Evolutionary conservation across 2,113 vertebrate genomes (phyloP), one percentile per base, ranked within the genome.

Genomic region (Oxyruncus cristatus): DNA sequence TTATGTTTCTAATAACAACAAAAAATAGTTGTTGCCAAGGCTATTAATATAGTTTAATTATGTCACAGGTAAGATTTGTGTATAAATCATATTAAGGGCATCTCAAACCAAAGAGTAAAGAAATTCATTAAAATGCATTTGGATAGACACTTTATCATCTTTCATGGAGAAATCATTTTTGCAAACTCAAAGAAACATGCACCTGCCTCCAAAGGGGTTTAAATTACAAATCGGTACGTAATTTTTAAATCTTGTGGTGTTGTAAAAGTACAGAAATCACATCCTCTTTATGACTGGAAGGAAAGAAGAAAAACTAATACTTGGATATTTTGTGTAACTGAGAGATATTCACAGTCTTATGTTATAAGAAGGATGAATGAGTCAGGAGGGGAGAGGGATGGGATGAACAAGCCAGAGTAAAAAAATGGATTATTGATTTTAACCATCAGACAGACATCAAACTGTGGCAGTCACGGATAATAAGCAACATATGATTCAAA

Each of bases 401-500:
- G 70, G 50, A 86, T 52, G 63, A 71, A 78, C 14, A 95, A 93
- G 26, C 26, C 42, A 50, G 85, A 79, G 37, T 7, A 58, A 47
- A 67, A 94, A 96, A 91, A 82, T 5, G 62, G 71, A 90, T 90
- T 71, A 74, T 79, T 74, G 95, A 78, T 91, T 96, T 92, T 89
- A 72, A 50, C 39, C 78, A 82, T 55, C 86, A 97, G 85, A 77
- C 62, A 82, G 67, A 92, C 71, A 92, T 83, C 67, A 92, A 92
- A 96, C n/a, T 49, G 53, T 56, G 47, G 49, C 50, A 89, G 82
- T 95, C 95, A 95, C 33, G 19, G 82, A 47, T 89, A 93, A 93
- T 92, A 94, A 95, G 56, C 61, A 95, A 95, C 50, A 81, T 91
- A 89, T 96, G 92, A 97, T 93, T 96, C 56, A 21, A 89, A 95